Conservation (phyloP, 1,140 invertebrate genomes). For the Ptiloglossa arizonensis region DNA sequence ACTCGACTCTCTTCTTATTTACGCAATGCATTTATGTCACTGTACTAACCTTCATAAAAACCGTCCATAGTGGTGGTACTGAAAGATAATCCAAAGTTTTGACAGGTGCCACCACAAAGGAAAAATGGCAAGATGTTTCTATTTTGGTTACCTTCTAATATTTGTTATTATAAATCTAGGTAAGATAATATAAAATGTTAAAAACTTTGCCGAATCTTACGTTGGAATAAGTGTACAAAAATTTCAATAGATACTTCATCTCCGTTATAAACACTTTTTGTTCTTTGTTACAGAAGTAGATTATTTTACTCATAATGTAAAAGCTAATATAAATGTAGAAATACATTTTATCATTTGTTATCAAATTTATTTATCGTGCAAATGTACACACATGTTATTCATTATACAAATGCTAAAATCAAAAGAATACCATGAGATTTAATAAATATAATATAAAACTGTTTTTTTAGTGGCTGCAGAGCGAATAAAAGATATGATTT, state of each 20-base stretch:
- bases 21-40: constrained; percentile 41
- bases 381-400: neutral
- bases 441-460: constrained; percentile 1
- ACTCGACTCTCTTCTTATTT: constrained; percentile 34
- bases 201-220: neutral
- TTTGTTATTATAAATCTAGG: constrained; percentile 55
- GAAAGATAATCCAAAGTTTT: constrained; percentile 8
- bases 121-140: constrained; percentile 50
- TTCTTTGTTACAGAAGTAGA: neutral
- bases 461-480: constrained; percentile 77
- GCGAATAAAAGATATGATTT: constrained; percentile 91
- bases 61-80: neutral
- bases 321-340: neutral
- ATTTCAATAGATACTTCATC: neutral
- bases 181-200: constrained; percentile 19
- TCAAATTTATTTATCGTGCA: neutral
- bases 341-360: neutral
- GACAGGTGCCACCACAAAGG: constrained; percentile 5
- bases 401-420: neutral
- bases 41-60: constrained; percentile 13
- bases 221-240: neutral
- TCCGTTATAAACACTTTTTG: neutral
- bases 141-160: constrained; percentile 47
- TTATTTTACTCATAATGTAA: neutral
- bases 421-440: too few relatives aligned